Percentiles rank a stretch among this genome's conserved stretches.
Conservation (phyloP, 2,797 vertebrate species). For the Galago senegalensis region DNA sequence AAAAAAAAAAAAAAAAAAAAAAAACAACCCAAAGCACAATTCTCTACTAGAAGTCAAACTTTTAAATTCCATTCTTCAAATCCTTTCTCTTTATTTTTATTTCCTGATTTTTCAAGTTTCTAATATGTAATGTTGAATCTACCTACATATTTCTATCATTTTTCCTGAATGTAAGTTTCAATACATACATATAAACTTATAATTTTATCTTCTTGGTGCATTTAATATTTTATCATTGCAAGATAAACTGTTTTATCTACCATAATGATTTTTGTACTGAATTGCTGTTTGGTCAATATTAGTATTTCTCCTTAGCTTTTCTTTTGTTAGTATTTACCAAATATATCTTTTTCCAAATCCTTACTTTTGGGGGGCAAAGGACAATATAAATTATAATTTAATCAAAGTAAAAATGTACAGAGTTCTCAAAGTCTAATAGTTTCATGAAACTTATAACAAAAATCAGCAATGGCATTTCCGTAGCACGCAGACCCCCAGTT, state of each 20-base stretch:
- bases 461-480: neutral
- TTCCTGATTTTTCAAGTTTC: neutral
- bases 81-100: neutral
- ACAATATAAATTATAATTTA: neutral
- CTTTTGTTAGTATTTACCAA: neutral
- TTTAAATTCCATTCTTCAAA: neutral
- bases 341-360: neutral
- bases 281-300: neutral
- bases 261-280: neutral
- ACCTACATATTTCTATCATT: neutral
- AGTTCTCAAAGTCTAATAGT: neutral
- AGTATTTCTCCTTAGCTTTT: neutral
- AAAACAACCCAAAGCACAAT: neutral
- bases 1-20: no score
- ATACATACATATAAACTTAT: neutral
- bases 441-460: neutral
- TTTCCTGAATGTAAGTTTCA: neutral
- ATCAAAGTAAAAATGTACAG: neutral
- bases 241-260: neutral
- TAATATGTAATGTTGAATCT: neutral
- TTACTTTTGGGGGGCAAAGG: neutral
- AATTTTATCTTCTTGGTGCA: neutral
- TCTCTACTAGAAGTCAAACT: neutral
- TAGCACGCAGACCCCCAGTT: neutral
- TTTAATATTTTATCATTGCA: neutral